Percentiles rank a stretch among this genome's conserved stretches.
Conservation (phyloP, 2,113 vertebrate genomes). For the Galbula dea region DNA sequence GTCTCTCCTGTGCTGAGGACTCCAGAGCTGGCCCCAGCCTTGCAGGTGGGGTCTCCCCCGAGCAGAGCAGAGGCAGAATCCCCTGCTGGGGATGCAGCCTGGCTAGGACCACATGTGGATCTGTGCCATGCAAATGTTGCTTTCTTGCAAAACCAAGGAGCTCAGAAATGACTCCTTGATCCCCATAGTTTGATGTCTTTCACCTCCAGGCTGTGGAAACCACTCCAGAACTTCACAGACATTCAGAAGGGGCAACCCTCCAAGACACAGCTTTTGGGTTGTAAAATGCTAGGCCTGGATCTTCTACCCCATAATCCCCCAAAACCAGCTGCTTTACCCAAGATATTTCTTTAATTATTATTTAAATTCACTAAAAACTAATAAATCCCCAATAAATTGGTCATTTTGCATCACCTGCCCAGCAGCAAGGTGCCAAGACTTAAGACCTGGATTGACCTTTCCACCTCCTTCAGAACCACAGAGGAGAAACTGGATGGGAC, state of each 20-base stretch:
- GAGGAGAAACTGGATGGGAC: neutral
- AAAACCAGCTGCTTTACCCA: too few species aligned
- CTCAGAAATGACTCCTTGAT: neutral
- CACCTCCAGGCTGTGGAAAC: neutral
- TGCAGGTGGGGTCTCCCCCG: too few species aligned
- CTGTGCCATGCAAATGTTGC: fast-evolving
- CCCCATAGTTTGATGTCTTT: neutral
- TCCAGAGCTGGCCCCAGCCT: too few species aligned
- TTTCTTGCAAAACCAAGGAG: neutral
- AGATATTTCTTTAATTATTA: too few species aligned
- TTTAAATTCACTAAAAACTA: too few species aligned
- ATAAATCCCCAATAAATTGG: too few species aligned
- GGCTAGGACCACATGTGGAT: fast-evolving
- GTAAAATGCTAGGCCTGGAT: neutral
- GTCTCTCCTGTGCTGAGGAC: too few species aligned
- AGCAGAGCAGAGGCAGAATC: too few species aligned
- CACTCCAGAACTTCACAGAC: neutral
- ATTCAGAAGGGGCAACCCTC: neutral
- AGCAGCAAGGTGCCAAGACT: neutral
- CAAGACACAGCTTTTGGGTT: neutral
- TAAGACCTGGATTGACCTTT: neutral
- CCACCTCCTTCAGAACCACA: neutral
- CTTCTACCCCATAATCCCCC: neutral
- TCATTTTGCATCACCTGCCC: neutral
- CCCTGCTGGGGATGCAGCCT: too few species aligned